Base-by-base conservation (phyloP, 2,113 vertebrate genomes). In the Sinocyclocheilus anshuiensis region DNA sequence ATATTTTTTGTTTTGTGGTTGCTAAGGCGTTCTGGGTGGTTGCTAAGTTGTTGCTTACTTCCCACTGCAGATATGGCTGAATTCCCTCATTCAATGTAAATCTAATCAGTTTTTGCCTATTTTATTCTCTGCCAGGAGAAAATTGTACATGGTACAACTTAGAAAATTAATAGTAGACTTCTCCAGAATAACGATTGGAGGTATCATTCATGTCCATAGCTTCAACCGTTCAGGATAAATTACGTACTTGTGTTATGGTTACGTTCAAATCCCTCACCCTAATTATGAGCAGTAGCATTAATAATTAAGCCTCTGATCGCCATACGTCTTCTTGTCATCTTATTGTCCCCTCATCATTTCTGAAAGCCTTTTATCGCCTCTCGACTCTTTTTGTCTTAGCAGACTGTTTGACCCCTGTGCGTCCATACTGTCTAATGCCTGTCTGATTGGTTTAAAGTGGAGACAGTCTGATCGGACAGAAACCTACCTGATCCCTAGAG, bases 381-480 rank as follows among this genome's bases (percentile, higher is more conserved):
- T 36, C 1, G 63, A 69, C 45, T 82, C 80, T 26, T 82, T 77
- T 67, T 36, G 63, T 82, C 45, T 82, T 83, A 22, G 65, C 65
- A 72, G 81, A 83, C 48, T 53, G 15, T 71, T 72, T 72, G 65
- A 72, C 48, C 65, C 29, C 65, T 10, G 48, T 9, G 48, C 11
- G 33, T 33, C 69, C 36, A n/a, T 74, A 13, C 67, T 33, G 33
- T 72, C 48, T 84, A 74, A 84, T 74, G 50, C 50, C 50, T 33
- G 33, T 84, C 82, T 84, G 67, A 84, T 74, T 84, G 82, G 33
- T 84, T 84, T 84, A 84, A 59, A 84, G 29, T 84, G 82, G 82
- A 74, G 82, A 74, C 48, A 36, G 81, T 48, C 26, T 84, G 81
- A 84, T 74, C 4, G 16, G 18, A 2, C 69, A 59, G 82, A 74